Evolutionary conservation across 2,113 vertebrate species (phyloP).

Genomic region (Halichoerus grypus): DNA sequence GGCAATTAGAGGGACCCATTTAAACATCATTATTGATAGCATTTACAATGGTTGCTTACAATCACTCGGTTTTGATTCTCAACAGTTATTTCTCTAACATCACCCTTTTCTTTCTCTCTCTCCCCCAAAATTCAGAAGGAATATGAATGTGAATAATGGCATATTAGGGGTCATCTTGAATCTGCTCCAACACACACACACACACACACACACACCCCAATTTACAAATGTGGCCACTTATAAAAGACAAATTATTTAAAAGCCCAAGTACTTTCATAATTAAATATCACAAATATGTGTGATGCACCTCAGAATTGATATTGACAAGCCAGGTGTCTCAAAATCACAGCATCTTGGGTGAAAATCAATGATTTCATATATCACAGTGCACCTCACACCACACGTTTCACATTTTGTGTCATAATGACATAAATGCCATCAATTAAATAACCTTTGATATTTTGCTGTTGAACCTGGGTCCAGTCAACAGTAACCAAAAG

Average conservation of each 20-base stretch:
- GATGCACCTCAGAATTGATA: background rate
- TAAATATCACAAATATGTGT: background rate
- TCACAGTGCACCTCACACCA: background rate
- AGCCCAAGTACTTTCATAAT: background rate
- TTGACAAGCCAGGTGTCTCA: background rate
- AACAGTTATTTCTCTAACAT: background rate
- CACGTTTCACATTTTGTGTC: background rate
- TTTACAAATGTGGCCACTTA: background rate
- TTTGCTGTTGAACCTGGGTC: background rate
- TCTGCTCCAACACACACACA: background rate
- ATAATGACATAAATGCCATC: background rate
- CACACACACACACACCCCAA: background rate
- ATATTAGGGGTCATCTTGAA: background rate
- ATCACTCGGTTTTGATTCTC: background rate
- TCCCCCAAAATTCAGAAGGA: background rate
- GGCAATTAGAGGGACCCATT: background rate
- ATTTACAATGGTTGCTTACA: background rate
- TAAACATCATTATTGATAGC: background rate
- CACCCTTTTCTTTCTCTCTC: background rate
- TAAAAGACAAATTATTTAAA: constrained; percentile 10
- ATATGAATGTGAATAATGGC: background rate
- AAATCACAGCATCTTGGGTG: background rate
- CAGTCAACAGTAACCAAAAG: background rate
- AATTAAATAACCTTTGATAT: background rate
- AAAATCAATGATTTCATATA: background rate